Evolutionary conservation across 2,888 invertebrate species (phyloP).

Genomic region (Cecidostiba fungosa): DNA sequence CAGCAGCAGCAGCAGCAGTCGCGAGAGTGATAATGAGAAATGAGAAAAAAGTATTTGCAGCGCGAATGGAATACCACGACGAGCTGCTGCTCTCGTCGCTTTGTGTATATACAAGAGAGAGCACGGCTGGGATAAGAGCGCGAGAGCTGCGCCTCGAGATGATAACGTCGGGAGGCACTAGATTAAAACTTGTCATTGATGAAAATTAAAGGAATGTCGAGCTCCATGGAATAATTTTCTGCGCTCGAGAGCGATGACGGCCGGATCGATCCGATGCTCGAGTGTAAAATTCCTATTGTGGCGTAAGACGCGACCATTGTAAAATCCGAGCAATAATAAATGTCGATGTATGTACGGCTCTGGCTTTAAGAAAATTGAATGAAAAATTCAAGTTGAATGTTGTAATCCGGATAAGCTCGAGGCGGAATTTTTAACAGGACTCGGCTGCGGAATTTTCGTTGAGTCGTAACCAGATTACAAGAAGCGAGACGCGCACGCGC

Average conservation of each 20-base stretch:
- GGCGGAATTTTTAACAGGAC: not conserved
- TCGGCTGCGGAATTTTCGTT: not conserved
- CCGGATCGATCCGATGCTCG: not conserved
- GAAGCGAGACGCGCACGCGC: not conserved
- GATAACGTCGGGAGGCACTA: not conserved
- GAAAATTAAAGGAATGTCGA: slow-evolving; percentile 17
- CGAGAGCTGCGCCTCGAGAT: not conserved
- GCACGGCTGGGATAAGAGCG: not conserved
- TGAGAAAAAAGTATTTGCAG: slow-evolving; percentile 15
- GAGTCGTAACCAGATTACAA: too few species aligned
- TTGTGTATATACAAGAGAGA: too few species aligned
- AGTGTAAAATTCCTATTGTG: not conserved
- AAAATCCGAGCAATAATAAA: not conserved
- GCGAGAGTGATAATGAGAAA: slow-evolving; percentile 47
- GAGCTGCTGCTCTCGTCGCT: too few species aligned
- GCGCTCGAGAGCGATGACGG: not conserved
- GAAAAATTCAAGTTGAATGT: not conserved
- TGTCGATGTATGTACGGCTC: not conserved
- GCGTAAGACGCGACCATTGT: not conserved
- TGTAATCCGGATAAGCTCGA: not conserved
- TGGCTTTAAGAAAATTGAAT: not conserved
- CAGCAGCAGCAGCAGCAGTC: not conserved
- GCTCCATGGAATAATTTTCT: not conserved
- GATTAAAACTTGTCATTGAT: slow-evolving; percentile 26
- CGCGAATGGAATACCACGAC: slow-evolving; percentile 35